Conservation (phyloP, 1,140 invertebrate genomes). For the Zaprionus ornatus region DNA sequence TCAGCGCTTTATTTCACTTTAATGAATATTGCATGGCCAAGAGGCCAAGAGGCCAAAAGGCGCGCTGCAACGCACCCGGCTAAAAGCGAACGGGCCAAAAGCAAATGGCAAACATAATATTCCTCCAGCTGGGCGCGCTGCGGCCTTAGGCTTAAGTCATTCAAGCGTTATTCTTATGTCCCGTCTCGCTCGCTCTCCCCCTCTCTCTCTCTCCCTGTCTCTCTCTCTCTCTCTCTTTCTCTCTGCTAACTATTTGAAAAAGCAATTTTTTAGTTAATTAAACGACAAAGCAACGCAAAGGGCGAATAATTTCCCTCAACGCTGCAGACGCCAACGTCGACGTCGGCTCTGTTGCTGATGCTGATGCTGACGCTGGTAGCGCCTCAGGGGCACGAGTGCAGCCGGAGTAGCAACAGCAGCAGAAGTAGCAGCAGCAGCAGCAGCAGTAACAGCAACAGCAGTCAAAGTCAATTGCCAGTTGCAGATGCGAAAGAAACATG, state of each 20-base stretch:
- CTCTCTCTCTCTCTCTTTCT: not conserved
- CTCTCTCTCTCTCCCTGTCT: not conserved
- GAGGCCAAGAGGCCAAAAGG: conserved; percentile 41
- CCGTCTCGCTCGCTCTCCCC: not conserved
- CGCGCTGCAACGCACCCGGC: conserved; percentile 5
- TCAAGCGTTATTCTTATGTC: conserved; percentile 64
- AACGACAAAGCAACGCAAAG: conserved; percentile 75
- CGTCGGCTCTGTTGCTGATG: not conserved
- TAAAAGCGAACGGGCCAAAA: conserved; percentile 32
- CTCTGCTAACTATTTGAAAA: conserved; percentile 64
- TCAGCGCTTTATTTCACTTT: conserved; percentile 66
- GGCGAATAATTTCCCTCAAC: conserved; percentile 52
- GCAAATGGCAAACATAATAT: conserved; percentile 69
- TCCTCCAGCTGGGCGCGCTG: conserved; percentile 47
- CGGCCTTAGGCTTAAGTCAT: conserved; percentile 69
- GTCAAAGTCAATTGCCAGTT: conserved; percentile 36
- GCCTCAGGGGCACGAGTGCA: conserved; percentile 9
- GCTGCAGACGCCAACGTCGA: not conserved
- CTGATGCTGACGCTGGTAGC: not conserved
- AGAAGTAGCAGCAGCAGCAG: not conserved
- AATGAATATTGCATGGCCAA: conserved; percentile 75
- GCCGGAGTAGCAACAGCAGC: not conserved
- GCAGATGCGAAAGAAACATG: conserved; percentile 19
- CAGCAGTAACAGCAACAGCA: not conserved
- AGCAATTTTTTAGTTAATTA: conserved; percentile 83